These are phyloP conservation scores for Menidia menidia DNA, from an alignment of 2,797 vertebrate species.

Conservation along the genomic window DNA sequence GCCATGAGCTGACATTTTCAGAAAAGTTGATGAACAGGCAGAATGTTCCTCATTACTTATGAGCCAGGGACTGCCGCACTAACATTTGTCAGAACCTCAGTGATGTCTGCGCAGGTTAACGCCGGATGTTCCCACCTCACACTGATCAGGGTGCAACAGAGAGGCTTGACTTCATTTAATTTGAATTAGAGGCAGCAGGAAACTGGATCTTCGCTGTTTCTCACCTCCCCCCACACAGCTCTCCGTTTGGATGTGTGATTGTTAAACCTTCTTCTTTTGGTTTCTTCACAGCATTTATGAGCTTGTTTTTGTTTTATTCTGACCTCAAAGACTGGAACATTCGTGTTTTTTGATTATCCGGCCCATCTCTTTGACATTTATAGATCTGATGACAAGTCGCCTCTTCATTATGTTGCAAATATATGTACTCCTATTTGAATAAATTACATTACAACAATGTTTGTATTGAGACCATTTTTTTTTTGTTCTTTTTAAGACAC, in stretches of 20 bases:
- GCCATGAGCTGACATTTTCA: conserved; percentile 19
- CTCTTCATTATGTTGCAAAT: conserved; percentile 32
- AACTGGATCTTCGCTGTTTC: background rate
- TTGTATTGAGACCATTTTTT: background rate
- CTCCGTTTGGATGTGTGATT: conserved; percentile 19
- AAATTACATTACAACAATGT: conserved; percentile 57
- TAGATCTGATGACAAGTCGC: conserved; percentile 19
- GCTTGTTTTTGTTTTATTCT: conserved; percentile 32
- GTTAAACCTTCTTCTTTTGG: conserved; percentile 17
- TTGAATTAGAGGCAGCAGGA: conserved; percentile 11
- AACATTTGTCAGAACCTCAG: conserved; percentile 18
- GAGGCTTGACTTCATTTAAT: background rate
- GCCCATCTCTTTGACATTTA: conserved; percentile 27
- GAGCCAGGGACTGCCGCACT: conserved; percentile 1
- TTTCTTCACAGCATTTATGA: conserved; percentile 15
- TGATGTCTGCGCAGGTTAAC: conserved; percentile 29
- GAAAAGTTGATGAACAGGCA: conserved; percentile 14
- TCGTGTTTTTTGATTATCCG: conserved; percentile 33
- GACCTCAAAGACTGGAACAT: conserved; percentile 45
- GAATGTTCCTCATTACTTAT: background rate
- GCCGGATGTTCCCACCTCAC: conserved; percentile 4
- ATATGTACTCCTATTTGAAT: conserved; percentile 62
- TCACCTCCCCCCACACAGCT: conserved; percentile 15
- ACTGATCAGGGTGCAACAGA: background rate
- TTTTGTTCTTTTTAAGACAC: background rate